Conservation (phyloP, 2,113 vertebrate species). For the Cyprinodon tularosa region DNA sequence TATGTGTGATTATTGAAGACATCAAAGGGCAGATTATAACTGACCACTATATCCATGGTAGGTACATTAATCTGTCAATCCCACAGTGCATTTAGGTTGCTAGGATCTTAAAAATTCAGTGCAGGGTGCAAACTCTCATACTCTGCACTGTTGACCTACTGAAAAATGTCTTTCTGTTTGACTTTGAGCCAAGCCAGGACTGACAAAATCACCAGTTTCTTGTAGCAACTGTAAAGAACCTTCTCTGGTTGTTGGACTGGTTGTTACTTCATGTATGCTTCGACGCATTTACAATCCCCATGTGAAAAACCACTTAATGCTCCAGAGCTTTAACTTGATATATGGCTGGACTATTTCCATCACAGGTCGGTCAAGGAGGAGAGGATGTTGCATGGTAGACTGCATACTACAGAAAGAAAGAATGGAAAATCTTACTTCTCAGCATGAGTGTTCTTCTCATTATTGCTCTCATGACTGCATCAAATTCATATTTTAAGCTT, state of each 20-base stretch:
- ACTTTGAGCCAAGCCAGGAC: not conserved
- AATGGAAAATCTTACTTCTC: not conserved
- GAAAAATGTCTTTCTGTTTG: not conserved
- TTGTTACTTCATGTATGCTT: conserved; percentile 44
- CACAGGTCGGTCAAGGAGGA: conserved; percentile 6
- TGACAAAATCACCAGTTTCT: not conserved
- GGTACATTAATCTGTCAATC: too few relatives aligned
- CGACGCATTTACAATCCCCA: conserved; percentile 65
- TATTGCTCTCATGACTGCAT: not conserved
- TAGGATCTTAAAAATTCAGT: too few relatives aligned
- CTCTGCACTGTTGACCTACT: not conserved
- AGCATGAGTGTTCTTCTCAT: conserved; percentile 21
- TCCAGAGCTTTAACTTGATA: conserved; percentile 45
- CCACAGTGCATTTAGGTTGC: too few relatives aligned
- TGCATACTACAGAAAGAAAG: conserved; percentile 34
- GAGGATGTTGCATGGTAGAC: conserved; percentile 28
- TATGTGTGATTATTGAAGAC: too few relatives aligned
- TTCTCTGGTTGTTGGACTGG: conserved; percentile 19
- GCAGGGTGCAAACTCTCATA: too few relatives aligned
- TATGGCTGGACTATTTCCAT: conserved; percentile 38
- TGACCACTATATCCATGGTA: too few relatives aligned
- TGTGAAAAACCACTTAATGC: conserved; percentile 62
- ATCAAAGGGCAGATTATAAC: too few relatives aligned
- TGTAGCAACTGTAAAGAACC: conserved; percentile 29
- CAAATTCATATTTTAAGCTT: conserved; percentile 25